These are phyloP conservation scores for Labeo catla DNA, from an alignment of 2,113 vertebrate genomes.

Conservation along the genomic window DNA sequence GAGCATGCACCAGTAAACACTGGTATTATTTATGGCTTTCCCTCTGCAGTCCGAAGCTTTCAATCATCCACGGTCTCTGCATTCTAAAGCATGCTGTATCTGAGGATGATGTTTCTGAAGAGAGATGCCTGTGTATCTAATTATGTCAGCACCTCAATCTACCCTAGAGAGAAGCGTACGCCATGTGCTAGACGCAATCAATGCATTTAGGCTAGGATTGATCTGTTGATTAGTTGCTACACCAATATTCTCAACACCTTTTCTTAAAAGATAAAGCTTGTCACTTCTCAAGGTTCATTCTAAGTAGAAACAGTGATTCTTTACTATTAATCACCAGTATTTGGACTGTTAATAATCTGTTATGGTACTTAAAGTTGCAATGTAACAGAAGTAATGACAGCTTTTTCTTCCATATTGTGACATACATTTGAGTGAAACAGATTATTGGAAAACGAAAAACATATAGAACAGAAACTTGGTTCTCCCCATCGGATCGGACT, in stretches of 20 bases:
- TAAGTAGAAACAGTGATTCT: background rate
- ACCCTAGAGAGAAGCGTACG: slow-evolving; percentile 26
- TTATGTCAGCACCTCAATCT: slow-evolving; percentile 36
- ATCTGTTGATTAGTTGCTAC: slow-evolving; percentile 48
- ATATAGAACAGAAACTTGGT: background rate
- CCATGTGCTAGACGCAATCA: slow-evolving; percentile 23
- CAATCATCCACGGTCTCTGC: slow-evolving; percentile 39
- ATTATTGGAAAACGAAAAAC: background rate
- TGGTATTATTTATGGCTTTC: slow-evolving; percentile 38
- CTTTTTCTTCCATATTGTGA: background rate
- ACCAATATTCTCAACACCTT: slow-evolving; percentile 7
- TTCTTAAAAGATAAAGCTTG: background rate
- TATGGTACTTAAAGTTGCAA: background rate
- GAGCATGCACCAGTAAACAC: slow-evolving; percentile 26
- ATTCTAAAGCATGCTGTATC: background rate
- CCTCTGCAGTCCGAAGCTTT: background rate
- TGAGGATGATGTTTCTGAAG: background rate
- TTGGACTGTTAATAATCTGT: background rate
- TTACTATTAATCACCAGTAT: background rate
- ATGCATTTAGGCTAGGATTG: slow-evolving; percentile 44
- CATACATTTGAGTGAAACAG: background rate
- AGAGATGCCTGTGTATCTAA: slow-evolving; percentile 37
- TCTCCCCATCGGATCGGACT: too few species aligned
- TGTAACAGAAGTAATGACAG: background rate
- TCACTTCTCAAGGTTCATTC: background rate